Conservation (phyloP, 23 tunicate genomes). For the Diplosoma virens region DNA sequence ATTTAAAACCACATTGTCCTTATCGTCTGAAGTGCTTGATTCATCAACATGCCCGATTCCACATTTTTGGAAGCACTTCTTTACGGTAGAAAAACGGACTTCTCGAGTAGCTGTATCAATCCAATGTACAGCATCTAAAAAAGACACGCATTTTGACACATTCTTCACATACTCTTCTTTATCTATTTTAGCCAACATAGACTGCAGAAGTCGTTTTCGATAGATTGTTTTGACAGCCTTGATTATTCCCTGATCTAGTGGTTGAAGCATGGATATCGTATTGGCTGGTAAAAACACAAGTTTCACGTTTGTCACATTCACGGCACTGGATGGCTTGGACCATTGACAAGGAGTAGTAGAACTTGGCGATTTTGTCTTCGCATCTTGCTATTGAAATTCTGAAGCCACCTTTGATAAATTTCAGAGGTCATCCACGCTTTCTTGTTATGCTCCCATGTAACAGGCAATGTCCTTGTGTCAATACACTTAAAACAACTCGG, state of each 20-base stretch:
- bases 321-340: background rate
- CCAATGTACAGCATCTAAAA: slow-evolving; percentile 30
- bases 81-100: slow-evolving; percentile 23
- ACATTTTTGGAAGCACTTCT: slow-evolving; percentile 23
- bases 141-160: slow-evolving; percentile 14
- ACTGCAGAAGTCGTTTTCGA: slow-evolving; percentile 29
- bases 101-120: slow-evolving; percentile 26
- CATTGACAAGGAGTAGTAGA: slow-evolving; percentile 19
- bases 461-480: slow-evolving; percentile 24
- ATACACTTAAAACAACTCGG: slow-evolving; percentile 14
- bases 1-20: background rate
- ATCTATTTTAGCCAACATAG: slow-evolving; percentile 18
- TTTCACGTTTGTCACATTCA: background rate
- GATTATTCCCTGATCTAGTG: slow-evolving; percentile 11
- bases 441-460: slow-evolving; percentile 6
- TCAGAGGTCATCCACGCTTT: slow-evolving; percentile 15
- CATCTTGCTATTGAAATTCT: slow-evolving; percentile 21
- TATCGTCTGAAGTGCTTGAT: slow-evolving; percentile 13
- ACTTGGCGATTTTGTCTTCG: slow-evolving; percentile 30
- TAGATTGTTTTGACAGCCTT: slow-evolving; percentile 17
- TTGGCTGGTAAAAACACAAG: slow-evolving; percentile 20
- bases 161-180: background rate
- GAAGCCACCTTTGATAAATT: too few species aligned
- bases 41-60: slow-evolving; percentile 25
- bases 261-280: slow-evolving; percentile 25